Evolutionary conservation across 2,888 invertebrate species (phyloP).

Genomic region (Agrotis segetum): DNA sequence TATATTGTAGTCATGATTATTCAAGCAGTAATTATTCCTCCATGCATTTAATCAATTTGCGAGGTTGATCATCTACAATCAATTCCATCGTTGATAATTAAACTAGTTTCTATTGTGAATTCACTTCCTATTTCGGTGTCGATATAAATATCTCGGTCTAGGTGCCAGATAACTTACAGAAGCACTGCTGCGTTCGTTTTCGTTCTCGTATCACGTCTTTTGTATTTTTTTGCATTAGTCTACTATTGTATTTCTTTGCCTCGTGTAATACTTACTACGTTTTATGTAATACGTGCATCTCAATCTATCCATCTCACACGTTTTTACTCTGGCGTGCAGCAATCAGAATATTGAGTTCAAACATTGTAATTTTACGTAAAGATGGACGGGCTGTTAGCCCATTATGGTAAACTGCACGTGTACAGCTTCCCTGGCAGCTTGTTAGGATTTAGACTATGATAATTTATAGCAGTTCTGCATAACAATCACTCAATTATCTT

Average conservation of each 20-base stretch:
- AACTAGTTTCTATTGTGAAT: constrained; percentile 53
- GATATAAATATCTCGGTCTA: constrained; percentile 43
- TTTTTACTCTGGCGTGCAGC: constrained; percentile 29
- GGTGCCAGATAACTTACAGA: constrained; percentile 55
- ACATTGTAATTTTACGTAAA: constrained; percentile 52
- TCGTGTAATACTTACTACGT: constrained; percentile 50
- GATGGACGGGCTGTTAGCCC: constrained; percentile 34
- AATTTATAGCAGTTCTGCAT: constrained; percentile 28
- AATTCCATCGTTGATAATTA: constrained; percentile 53
- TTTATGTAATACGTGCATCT: constrained; percentile 48
- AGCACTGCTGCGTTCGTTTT: constrained; percentile 42
- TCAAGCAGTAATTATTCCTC: constrained; percentile 32
- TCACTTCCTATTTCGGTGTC: constrained; percentile 61
- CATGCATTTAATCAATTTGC: constrained; percentile 52
- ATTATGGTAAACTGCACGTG: constrained; percentile 54
- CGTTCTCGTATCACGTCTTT: constrained; percentile 37
- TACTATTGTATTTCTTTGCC: constrained; percentile 47
- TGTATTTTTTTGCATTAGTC: constrained; percentile 50
- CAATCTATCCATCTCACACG: constrained; percentile 23
- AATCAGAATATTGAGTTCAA: constrained; percentile 51
- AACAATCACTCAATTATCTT: constrained; percentile 34
- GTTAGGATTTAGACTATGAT: constrained; percentile 51
- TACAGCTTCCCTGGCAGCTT: constrained; percentile 50
- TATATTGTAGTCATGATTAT: constrained; percentile 38
- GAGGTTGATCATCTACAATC: constrained; percentile 38